Evolutionary conservation across 1,140 invertebrate species (phyloP).

Genomic region (Colletes latitarsis): DNA sequence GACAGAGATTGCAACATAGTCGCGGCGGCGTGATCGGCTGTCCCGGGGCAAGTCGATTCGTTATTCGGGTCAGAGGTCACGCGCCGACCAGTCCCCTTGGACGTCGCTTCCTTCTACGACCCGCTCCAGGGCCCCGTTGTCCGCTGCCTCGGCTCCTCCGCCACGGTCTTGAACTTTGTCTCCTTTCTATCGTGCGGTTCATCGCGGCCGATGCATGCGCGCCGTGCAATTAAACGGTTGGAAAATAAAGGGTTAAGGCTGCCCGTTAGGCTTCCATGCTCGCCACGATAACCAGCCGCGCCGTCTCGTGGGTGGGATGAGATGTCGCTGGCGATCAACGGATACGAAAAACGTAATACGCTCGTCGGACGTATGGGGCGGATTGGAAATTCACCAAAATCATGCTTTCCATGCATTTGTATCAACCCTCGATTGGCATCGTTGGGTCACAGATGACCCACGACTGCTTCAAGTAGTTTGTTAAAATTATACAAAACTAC

Average conservation of each 20-base stretch:
- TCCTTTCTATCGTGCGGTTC: slow-evolving; percentile 37
- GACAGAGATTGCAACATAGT: slow-evolving; percentile 45
- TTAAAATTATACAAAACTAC: no score
- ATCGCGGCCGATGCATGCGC: slow-evolving; percentile 41
- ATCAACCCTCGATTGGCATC: no score
- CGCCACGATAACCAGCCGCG: slow-evolving; percentile 23
- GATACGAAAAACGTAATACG: neutral
- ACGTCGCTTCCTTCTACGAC: slow-evolving; percentile 21
- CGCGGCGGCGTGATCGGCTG: slow-evolving; percentile 15
- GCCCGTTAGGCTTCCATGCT: slow-evolving; percentile 44
- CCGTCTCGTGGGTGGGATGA: slow-evolving; percentile 31
- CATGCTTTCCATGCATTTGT: no score
- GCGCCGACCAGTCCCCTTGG: neutral
- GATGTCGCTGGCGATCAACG: slow-evolving; percentile 14
- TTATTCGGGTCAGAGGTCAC: slow-evolving; percentile 55
- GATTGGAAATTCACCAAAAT: no score
- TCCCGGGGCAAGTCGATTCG: slow-evolving; percentile 54
- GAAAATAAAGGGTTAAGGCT: slow-evolving; percentile 42
- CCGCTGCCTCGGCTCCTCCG: neutral
- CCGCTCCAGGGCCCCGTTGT: no score
- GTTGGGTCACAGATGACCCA: no score
- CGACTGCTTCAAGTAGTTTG: no score
- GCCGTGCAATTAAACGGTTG: slow-evolving; percentile 46
- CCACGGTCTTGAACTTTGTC: slow-evolving; percentile 41
- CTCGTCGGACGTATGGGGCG: no score